Percentiles rank a stretch among this genome's conserved stretches.
Conservation (phyloP, 23 tunicate species). For the Botrylloides violaceus region DNA sequence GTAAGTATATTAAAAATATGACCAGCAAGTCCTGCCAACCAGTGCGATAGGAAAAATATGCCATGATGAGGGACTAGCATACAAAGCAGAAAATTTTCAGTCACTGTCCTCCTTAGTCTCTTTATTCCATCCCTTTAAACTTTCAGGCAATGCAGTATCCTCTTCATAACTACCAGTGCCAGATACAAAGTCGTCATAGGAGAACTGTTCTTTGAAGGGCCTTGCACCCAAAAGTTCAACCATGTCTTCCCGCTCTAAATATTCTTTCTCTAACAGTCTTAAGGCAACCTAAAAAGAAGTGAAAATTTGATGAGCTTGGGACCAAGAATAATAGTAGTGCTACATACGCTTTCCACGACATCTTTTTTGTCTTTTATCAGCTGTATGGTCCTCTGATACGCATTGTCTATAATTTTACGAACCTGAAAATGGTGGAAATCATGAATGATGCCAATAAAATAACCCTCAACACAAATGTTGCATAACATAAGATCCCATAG, state of each 20-base stretch:
- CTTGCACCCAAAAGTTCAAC: slow-evolving; percentile 76
- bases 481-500: no score
- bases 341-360: slow-evolving; percentile 52
- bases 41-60: no score
- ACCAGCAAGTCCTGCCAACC: no score
- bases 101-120: slow-evolving; percentile 11
- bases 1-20: no score
- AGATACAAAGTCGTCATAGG: slow-evolving; percentile 92
- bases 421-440: no score
- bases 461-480: no score
- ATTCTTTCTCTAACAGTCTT: slow-evolving; percentile 79
- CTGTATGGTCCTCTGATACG: slow-evolving; percentile 52
- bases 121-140: slow-evolving; percentile 90
- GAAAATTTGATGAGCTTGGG: background rate
- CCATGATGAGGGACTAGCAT: no score
- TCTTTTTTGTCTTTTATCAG: slow-evolving; percentile 54
- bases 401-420: slow-evolving; percentile 38
- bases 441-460: no score
- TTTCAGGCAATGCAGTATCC: slow-evolving; percentile 72
- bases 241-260: slow-evolving; percentile 82
- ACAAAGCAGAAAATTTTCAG: background rate
- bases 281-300: slow-evolving; percentile 34
- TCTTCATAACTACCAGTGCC: slow-evolving; percentile 90
- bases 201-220: slow-evolving; percentile 84
- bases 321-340: background rate